A percentile compares a stretch with the other conserved stretches of the same genome.
phyloP scores from a whole-genome alignment of 1,140 invertebrate species.

The Drosophila hydei region DNA sequence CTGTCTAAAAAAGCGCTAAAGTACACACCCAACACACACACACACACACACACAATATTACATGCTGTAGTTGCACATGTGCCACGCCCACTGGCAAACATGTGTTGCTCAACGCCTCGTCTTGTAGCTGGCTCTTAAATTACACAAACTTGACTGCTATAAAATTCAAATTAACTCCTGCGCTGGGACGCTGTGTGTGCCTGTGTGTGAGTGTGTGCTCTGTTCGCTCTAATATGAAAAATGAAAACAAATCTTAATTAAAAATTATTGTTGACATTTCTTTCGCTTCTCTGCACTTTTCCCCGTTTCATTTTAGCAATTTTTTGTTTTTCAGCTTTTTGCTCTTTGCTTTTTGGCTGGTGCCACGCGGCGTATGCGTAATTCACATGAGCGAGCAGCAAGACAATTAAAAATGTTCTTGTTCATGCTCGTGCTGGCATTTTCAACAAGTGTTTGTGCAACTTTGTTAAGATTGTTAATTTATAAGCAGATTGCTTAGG shows the following conservation, averaged over 20 bases:
- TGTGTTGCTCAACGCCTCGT: slow-evolving; percentile 69
- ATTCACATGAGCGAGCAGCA: slow-evolving; percentile 31
- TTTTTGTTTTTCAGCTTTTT: not conserved
- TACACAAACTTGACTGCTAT: slow-evolving; percentile 80
- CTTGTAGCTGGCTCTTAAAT: slow-evolving; percentile 61
- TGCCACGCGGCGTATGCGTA: slow-evolving; percentile 26
- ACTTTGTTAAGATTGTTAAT: not conserved
- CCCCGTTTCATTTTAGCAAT: not conserved
- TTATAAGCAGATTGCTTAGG: not conserved
- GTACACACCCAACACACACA: slow-evolving; percentile 26
- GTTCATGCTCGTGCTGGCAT: slow-evolving; percentile 7
- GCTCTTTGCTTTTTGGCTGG: not conserved
- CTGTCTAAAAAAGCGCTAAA: slow-evolving; percentile 46
- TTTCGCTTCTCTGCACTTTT: slow-evolving; percentile 29
- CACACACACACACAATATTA: not conserved
- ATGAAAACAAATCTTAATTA: slow-evolving; percentile 80
- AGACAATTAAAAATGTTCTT: slow-evolving; percentile 60
- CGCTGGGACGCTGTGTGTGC: slow-evolving; percentile 18
- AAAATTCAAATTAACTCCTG: slow-evolving; percentile 80
- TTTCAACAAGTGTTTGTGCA: slow-evolving; percentile 62
- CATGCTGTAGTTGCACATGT: slow-evolving; percentile 25
- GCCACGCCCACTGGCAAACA: slow-evolving; percentile 64
- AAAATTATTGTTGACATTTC: slow-evolving; percentile 80
- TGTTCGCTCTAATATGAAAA: slow-evolving; percentile 62
- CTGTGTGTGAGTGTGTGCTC: not conserved